Conservation (phyloP, 1,140 invertebrate species). For the Sinella curviseta region DNA sequence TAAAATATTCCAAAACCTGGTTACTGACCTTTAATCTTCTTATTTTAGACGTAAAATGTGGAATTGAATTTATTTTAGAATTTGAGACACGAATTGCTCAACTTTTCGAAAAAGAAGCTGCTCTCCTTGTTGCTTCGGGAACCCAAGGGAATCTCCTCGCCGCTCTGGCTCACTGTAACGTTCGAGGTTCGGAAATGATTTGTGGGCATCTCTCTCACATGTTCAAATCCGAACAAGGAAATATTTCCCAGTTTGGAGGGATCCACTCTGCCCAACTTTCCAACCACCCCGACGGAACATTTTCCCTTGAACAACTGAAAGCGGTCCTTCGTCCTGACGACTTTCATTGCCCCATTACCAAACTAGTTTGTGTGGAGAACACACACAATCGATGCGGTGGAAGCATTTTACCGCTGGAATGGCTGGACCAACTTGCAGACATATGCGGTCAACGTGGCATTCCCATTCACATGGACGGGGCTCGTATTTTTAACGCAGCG, state of each 20-base stretch:
- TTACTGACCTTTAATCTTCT: too few species aligned
- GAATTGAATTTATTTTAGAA: conserved; percentile 57
- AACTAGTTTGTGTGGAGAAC: conserved; percentile 84
- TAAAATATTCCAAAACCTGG: conserved; percentile 52
- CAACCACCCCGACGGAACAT: conserved; percentile 83
- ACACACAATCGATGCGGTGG: conserved; percentile 89
- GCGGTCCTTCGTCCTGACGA: conserved; percentile 65
- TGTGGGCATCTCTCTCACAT: conserved; percentile 81
- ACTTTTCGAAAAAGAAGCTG: conserved; percentile 83
- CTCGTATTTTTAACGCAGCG: conserved; percentile 87
- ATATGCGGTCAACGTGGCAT: conserved; percentile 68
- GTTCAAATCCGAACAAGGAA: conserved; percentile 81
- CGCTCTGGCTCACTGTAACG: conserved; percentile 84
- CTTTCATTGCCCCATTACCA: conserved; percentile 76
- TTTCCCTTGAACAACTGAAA: conserved; percentile 71
- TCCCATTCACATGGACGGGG: conserved; percentile 87
- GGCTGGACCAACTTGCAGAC: conserved; percentile 70
- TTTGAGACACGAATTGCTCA: conserved; percentile 74
- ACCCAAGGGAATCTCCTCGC: conserved; percentile 94
- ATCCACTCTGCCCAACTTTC: conserved; percentile 70
- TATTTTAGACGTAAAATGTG: too few species aligned
- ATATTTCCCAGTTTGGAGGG: conserved; percentile 72
- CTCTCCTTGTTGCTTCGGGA: conserved; percentile 83
- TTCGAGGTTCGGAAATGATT: conserved; percentile 80
- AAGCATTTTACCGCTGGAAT: conserved; percentile 74